A percentile compares a stretch with the other conserved stretches of the same genome.
phyloP scores from a whole-genome alignment of 2,888 invertebrate species.

The Prionchulus punctatus region DNA sequence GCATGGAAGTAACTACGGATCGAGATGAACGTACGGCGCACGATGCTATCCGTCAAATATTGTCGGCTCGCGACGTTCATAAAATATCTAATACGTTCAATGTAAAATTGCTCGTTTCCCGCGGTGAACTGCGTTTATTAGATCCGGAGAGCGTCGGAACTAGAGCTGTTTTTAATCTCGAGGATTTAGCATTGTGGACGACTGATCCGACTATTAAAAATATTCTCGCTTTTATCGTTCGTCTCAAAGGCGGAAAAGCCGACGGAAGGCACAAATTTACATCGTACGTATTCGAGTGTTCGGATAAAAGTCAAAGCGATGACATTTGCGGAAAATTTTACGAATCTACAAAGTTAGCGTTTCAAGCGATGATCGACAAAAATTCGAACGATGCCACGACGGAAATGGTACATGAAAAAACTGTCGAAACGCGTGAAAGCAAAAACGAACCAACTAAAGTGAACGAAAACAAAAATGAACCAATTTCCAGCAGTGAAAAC shows the following conservation, averaged over 20 bases:
- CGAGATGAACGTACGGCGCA: conserved; percentile 17
- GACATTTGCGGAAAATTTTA: no score
- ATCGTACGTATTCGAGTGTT: conserved; percentile 11
- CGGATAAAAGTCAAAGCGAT: no score
- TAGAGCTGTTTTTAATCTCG: conserved; percentile 29
- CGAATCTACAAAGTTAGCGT: no score
- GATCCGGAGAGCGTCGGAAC: conserved; percentile 11
- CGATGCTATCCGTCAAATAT: conserved; percentile 34
- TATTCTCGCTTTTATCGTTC: conserved; percentile 1
- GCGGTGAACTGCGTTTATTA: not conserved
- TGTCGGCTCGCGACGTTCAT: conserved; percentile 34
- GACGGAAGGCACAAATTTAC: conserved; percentile 6
- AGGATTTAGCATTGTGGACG: conserved; percentile 34
- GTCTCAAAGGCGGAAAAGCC: not conserved
- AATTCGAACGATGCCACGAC: no score
- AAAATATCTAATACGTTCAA: conserved; percentile 30
- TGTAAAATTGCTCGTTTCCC: not conserved
- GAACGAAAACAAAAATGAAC: no score
- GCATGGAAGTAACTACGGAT: conserved; percentile 35
- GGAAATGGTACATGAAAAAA: no score
- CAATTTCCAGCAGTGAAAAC: no score
- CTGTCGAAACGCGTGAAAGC: no score
- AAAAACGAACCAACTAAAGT: no score
- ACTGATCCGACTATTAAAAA: conserved; percentile 31
- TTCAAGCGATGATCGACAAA: no score